These are phyloP conservation scores for Torymus texanus DNA, from an alignment of 2,888 invertebrate species.

Conservation along the genomic window DNA sequence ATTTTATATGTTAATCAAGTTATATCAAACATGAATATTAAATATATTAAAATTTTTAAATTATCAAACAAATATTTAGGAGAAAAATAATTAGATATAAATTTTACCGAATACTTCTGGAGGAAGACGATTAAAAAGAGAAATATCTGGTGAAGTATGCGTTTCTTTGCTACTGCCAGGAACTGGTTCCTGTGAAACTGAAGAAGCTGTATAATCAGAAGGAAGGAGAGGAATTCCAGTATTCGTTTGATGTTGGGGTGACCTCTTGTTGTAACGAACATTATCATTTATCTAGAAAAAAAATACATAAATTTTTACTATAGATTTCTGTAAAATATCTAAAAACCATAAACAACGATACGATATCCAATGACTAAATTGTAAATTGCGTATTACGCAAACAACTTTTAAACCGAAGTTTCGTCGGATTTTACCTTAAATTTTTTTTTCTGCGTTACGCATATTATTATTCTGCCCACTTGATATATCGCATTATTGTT, in stretches of 20 bases:
- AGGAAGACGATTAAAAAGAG: slow-evolving; percentile 72
- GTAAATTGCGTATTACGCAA: too few relatives aligned
- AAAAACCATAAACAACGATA: too few relatives aligned
- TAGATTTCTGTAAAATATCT: too few relatives aligned
- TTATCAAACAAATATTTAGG: background rate
- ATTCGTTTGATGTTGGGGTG: slow-evolving; percentile 69
- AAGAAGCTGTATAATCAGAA: slow-evolving; percentile 62
- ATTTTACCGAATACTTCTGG: slow-evolving; percentile 72
- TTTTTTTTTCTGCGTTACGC: too few relatives aligned
- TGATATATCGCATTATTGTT: too few relatives aligned
- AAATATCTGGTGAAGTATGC: slow-evolving; percentile 68
- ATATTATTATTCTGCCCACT: too few relatives aligned
- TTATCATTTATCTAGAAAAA: slow-evolving; percentile 65
- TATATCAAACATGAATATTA: too few relatives aligned
- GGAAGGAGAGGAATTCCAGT: slow-evolving; percentile 61
- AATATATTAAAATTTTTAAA: too few relatives aligned
- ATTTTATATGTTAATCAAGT: too few relatives aligned
- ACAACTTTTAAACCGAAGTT: too few relatives aligned
- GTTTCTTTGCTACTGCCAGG: slow-evolving; percentile 70
- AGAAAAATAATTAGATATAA: slow-evolving; percentile 1
- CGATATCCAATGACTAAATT: too few relatives aligned
- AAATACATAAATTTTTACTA: background rate
- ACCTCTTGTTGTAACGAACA: slow-evolving; percentile 67
- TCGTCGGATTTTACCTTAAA: too few relatives aligned
- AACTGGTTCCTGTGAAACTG: slow-evolving; percentile 66